A percentile compares a stretch with the other conserved stretches of the same genome.
These are phyloP conservation scores for Rhinolophus ferrumequinum DNA, from an alignment of 2,113 vertebrate species.

Conservation along the genomic window DNA sequence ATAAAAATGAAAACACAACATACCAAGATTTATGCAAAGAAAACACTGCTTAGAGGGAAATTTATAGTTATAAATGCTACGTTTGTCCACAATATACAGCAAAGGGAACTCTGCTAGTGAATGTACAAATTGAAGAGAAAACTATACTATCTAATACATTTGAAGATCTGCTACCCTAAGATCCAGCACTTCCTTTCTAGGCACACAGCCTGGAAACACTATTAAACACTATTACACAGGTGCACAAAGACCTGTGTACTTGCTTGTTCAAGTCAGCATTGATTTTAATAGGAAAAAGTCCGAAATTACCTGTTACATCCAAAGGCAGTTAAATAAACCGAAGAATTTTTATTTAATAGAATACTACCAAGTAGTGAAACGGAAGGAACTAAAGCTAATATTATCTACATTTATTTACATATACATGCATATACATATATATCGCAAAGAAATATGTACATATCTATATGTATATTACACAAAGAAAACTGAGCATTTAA, in stretches of 20 bases:
- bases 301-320: background rate
- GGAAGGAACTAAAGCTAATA: background rate
- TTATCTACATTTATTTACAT: background rate
- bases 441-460: background rate
- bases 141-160: background rate
- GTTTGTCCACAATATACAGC: background rate
- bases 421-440: background rate
- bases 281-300: background rate
- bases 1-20: no score
- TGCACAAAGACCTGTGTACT: background rate
- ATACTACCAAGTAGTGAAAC: background rate
- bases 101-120: background rate
- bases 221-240: background rate
- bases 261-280: background rate
- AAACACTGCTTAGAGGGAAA: background rate
- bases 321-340: background rate
- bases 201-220: background rate
- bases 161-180: background rate
- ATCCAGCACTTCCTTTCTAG: background rate
- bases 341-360: background rate
- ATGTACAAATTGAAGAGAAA: background rate
- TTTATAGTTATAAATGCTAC: background rate
- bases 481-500: background rate
- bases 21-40: background rate
- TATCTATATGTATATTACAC: background rate